Conservation (phyloP, 2,888 invertebrate species). For the Eristalinus sepulchralis region DNA sequence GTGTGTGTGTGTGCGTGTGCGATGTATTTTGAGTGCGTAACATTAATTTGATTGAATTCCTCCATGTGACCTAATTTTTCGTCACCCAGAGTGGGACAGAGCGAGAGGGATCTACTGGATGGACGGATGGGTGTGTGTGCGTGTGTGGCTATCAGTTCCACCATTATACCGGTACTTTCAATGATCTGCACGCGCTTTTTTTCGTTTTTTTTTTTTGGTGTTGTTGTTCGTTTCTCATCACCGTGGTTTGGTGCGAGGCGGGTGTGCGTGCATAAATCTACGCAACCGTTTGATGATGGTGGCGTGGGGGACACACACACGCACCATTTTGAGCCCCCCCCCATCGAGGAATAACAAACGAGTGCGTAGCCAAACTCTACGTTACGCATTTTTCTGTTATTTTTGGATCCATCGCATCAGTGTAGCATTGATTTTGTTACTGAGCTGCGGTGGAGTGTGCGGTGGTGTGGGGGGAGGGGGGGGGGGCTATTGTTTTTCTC, state of each 20-base stretch:
- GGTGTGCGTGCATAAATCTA: constrained; percentile 38
- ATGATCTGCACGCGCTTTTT: constrained; percentile 31
- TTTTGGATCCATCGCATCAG: constrained; percentile 25
- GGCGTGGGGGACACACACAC: constrained; percentile 5
- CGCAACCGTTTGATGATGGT: constrained; percentile 34
- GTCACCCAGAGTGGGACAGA: constrained; percentile 54
- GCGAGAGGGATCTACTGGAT: neutral
- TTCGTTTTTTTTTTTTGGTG: too few species aligned
- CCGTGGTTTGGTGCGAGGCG: constrained; percentile 1
- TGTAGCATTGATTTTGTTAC: neutral
- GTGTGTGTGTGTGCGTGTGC: neutral
- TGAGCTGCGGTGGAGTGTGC: neutral
- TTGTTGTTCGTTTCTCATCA: neutral
- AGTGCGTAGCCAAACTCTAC: constrained; percentile 5
- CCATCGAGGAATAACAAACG: neutral
- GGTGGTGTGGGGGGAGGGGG: neutral
- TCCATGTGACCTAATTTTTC: constrained; percentile 67
- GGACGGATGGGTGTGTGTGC: constrained; percentile 15
- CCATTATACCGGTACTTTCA: constrained; percentile 10
- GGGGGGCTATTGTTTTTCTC: constrained; percentile 24
- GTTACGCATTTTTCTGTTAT: constrained; percentile 49
- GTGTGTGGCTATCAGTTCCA: constrained; percentile 13
- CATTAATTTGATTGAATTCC: constrained; percentile 70
- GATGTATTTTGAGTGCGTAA: constrained; percentile 64
- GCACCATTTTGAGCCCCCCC: neutral